Percentiles rank a stretch among this genome's conserved stretches.
These are phyloP conservation scores for Escarpia spicata DNA, from an alignment of 2,888 invertebrate genomes.

Conservation along the genomic window DNA sequence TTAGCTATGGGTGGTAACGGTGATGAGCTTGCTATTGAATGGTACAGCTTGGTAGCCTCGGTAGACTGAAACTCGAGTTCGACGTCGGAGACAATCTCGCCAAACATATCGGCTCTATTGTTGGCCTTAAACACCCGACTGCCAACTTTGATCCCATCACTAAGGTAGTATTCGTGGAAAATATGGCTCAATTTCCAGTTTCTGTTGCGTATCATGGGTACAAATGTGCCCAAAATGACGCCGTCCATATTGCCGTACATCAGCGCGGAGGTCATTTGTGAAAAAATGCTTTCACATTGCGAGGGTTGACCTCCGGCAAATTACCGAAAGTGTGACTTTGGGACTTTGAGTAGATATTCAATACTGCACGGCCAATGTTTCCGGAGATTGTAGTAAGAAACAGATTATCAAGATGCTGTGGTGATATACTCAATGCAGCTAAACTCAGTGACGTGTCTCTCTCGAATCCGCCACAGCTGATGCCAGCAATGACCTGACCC, in stretches of 20 bases:
- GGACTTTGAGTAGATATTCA: no score
- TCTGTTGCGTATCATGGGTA: no score
- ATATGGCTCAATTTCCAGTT: background rate
- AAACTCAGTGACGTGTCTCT: background rate
- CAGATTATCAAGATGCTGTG: background rate
- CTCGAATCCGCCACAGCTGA: background rate
- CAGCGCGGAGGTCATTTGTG: no score
- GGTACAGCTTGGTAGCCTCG: background rate
- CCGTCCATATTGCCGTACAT: background rate
- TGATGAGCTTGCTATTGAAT: background rate
- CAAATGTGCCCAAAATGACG: background rate
- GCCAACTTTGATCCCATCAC: background rate
- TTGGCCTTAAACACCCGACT: background rate
- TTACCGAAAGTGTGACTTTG: no score
- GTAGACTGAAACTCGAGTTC: background rate
- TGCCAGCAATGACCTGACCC: background rate
- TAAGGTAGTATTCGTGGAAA: background rate
- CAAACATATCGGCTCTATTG: background rate
- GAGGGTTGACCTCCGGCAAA: no score
- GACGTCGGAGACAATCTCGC: background rate
- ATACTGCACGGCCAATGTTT: background rate
- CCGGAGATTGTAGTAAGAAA: background rate
- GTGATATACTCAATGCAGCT: background rate
- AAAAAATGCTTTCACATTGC: no score
- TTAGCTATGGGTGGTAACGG: no score